Base-by-base conservation (phyloP, 2,888 invertebrate genomes). In the Cataglyphis rosenhaueri region DNA sequence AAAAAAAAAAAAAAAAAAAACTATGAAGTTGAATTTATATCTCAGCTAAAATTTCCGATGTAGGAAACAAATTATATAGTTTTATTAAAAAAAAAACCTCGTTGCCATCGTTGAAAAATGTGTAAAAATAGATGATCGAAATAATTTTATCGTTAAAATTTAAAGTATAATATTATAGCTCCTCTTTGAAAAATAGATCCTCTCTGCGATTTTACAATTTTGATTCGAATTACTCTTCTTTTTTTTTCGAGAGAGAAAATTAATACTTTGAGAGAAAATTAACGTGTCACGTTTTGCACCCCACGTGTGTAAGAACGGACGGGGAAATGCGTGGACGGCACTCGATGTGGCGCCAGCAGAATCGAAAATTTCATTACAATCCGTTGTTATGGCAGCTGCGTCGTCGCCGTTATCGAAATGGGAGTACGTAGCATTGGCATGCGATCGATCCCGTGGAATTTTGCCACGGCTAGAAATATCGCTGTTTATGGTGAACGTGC, bases 341-440 rank as follows among this genome's bases (percentile, higher is more conserved):
- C 21, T 64, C 74, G 35, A 38, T 9, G 44, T 64, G 18, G 18
- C 18, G 8, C 48, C 6, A n/a, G 48, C 62, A 82, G 52, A 83
- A 88, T 89, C 57, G 87, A 87, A 79, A 79, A 83, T 86, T 85
- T 85, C 76, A 81, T 81, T 75, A 81, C 75, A 18, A 76, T 64
- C 76, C n/a, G 71, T 79, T 79, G 59, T 81, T 55, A 61, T 76
- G 38, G 52, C 76, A 74, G 81, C 62, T 74, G 82, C 64, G 41
- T 74, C 62, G 57, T 21, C 32, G 81, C 52, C 62, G 73, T 82
- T 65, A 74, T 64, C 75, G 61, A 74, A 65, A 64, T 59, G 48
- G 75, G 25, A 66, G 66, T 71, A 65, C 32, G 55, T 62, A 35
- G 62, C 18, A 35, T 61, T 18, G 29, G 32, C 32, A 35, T 35